Evolutionary conservation across 2,888 invertebrate genomes (phyloP).

Genomic region (Lagria hirta): DNA sequence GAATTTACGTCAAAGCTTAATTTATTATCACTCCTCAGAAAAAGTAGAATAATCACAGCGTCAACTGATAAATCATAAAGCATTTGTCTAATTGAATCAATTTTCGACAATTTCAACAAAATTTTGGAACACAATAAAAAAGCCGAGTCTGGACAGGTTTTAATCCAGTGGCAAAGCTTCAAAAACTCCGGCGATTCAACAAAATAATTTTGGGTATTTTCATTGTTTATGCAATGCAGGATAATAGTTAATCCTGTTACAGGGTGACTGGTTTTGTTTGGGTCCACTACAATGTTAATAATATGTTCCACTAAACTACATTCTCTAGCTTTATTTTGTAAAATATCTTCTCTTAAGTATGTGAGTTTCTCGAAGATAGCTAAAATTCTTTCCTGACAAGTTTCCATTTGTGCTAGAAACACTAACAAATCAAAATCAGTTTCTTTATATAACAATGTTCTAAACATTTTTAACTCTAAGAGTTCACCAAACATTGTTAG

Average conservation of each 20-base stretch:
- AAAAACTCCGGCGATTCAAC: conserved; percentile 42
- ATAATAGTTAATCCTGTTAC: conserved; percentile 37
- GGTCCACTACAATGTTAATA: conserved; percentile 37
- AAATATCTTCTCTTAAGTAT: conserved; percentile 33
- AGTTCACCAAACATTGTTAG: conserved; percentile 37
- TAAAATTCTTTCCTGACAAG: conserved; percentile 31
- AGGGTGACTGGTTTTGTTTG: conserved; percentile 23
- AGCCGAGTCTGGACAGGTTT: conserved; percentile 36
- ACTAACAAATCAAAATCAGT: conserved; percentile 33
- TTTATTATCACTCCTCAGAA: conserved; percentile 38
- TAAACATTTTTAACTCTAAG: conserved; percentile 35
- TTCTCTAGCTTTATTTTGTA: conserved; percentile 36
- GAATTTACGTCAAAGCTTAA: conserved; percentile 39
- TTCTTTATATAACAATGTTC: conserved; percentile 33
- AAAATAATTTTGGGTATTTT: conserved; percentile 39
- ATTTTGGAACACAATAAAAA: conserved; percentile 32
- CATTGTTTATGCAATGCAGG: conserved; percentile 38
- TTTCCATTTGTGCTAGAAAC: conserved; percentile 32
- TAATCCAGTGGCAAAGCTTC: conserved; percentile 42
- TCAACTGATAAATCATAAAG: conserved; percentile 44
- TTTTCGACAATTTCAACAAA: conserved; percentile 37
- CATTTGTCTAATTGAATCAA: conserved; percentile 39
- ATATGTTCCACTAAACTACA: conserved; percentile 38
- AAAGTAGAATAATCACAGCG: conserved; percentile 40
- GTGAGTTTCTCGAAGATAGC: conserved; percentile 38